Conservation (phyloP, 2,888 invertebrate genomes). For the Callimorpha dominula region DNA sequence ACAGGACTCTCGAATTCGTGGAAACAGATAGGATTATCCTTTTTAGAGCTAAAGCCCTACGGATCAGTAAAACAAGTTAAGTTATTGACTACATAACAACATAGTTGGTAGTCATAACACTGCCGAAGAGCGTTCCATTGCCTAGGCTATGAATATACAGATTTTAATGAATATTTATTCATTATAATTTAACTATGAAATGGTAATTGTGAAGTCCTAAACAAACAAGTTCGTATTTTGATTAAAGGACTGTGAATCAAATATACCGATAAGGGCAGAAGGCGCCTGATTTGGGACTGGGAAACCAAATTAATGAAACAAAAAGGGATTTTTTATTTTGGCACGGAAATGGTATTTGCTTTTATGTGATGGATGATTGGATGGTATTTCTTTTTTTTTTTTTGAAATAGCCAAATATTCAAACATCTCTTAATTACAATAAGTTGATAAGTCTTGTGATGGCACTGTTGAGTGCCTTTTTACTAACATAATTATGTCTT, state of each 20-base stretch:
- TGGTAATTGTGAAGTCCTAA: conserved; percentile 50
- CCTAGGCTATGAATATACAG: conserved; percentile 39
- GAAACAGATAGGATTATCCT: conserved; percentile 1
- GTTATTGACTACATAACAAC: conserved; percentile 9
- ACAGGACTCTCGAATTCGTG: background rate
- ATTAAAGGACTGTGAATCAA: conserved; percentile 33
- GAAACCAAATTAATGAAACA: conserved; percentile 15
- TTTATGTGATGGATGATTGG: conserved; percentile 5
- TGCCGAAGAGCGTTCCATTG: conserved; percentile 2
- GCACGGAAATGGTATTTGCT: conserved; percentile 10
- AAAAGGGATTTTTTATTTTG: conserved; percentile 12
- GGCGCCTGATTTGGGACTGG: conserved; percentile 8
- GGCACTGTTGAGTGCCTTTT: too few relatives aligned
- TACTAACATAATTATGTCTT: too few relatives aligned
- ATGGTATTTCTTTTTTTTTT: background rate
- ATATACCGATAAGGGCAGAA: conserved; percentile 17
- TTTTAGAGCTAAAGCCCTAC: background rate
- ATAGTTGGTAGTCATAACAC: background rate
- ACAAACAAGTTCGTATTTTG: conserved; percentile 48
- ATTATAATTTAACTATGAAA: conserved; percentile 48
- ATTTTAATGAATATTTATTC: conserved; percentile 51
- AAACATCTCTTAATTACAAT: background rate
- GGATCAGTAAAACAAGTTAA: background rate
- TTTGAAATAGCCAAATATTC: background rate
- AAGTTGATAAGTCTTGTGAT: too few relatives aligned